These are phyloP conservation scores for Odocoileus virginianus DNA, from an alignment of 2,113 vertebrate genomes.

Conservation along the genomic window DNA sequence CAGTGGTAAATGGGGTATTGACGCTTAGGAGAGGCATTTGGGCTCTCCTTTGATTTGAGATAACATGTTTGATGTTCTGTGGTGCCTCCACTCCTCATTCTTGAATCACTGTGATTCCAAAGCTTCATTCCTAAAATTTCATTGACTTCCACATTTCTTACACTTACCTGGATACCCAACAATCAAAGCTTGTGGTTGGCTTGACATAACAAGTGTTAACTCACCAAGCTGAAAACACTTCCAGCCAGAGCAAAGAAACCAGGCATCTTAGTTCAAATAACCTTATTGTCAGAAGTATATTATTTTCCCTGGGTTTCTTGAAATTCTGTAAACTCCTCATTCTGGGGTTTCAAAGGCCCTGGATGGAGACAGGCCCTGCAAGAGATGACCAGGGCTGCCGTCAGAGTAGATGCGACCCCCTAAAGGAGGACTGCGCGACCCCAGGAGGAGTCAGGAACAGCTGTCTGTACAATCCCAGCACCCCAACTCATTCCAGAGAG, in stretches of 20 bases:
- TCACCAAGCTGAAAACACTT: neutral
- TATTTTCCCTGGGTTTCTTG: neutral
- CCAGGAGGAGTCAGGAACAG: neutral
- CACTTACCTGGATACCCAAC: too few species aligned
- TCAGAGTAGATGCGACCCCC: neutral
- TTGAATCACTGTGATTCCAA: neutral
- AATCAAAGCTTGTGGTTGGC: neutral
- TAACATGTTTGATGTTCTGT: too few species aligned
- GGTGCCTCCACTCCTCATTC: neutral
- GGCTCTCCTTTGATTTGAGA: too few species aligned
- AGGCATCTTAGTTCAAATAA: neutral
- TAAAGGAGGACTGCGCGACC: neutral
- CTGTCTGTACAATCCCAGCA: neutral
- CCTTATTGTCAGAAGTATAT: neutral
- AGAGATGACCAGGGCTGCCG: neutral
- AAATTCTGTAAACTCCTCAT: neutral
- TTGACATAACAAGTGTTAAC: neutral
- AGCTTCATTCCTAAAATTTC: neutral
- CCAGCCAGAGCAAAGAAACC: neutral
- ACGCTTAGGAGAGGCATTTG: neutral
- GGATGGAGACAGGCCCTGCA: neutral
- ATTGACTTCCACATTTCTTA: neutral
- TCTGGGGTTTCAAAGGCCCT: neutral
- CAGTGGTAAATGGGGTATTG: accelerated
- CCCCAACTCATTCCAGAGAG: neutral